Conservation (phyloP, 1,140 invertebrate genomes). For the Saccostrea glomerata region DNA sequence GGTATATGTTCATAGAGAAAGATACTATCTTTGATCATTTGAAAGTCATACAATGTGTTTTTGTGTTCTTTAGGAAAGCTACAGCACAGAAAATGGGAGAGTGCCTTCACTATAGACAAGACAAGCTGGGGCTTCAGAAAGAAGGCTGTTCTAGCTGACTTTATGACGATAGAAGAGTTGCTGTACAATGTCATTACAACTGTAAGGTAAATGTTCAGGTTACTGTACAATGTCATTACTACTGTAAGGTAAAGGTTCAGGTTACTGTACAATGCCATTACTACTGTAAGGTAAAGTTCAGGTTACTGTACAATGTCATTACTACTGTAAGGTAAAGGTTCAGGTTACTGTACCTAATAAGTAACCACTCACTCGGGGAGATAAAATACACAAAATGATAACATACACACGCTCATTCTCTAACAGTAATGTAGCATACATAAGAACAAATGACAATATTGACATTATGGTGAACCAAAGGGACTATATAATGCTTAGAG, state of each 20-base stretch:
- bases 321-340: constrained; percentile 83
- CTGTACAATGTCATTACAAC: constrained; percentile 87
- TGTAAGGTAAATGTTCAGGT: constrained; percentile 79
- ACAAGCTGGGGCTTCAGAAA: constrained; percentile 86
- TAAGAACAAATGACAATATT: too few species aligned
- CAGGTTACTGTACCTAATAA: too few species aligned
- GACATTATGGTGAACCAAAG: too few species aligned
- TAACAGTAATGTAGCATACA: too few species aligned
- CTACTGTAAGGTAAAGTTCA: constrained; percentile 83
- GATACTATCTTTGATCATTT: too few species aligned
- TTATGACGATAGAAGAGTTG: constrained; percentile 86
- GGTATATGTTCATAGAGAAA: too few species aligned
- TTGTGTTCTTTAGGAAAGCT: constrained; percentile 66
- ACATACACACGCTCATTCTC: too few species aligned
- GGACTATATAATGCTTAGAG: too few species aligned
- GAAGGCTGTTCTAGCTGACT: constrained; percentile 86
- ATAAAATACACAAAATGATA: too few species aligned
- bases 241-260: constrained; percentile 83
- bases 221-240: constrained; percentile 82
- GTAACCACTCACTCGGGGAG: too few species aligned
- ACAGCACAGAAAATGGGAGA: constrained; percentile 80
- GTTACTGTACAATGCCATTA: constrained; percentile 81
- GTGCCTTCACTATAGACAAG: constrained; percentile 91
- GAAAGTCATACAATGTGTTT: too few species aligned
- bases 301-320: constrained; percentile 81